Conservation (phyloP, 2,888 invertebrate species). For the Phaonia tiefii region DNA sequence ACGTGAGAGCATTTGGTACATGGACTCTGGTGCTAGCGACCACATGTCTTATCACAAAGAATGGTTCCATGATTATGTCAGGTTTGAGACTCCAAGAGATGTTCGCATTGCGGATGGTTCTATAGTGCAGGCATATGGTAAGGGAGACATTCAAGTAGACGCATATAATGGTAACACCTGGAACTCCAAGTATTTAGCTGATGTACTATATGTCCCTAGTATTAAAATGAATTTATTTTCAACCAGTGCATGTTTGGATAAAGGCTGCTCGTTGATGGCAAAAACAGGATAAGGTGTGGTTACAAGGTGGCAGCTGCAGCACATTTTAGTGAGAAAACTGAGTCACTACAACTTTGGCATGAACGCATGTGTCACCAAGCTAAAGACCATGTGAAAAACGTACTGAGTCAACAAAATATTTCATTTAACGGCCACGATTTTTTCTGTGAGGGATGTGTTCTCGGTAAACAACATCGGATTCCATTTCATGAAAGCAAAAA, state of each 20-base stretch:
- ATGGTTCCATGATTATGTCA: neutral
- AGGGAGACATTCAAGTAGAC: neutral
- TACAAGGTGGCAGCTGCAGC: no score
- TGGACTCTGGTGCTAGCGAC: constrained; percentile 28
- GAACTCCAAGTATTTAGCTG: neutral
- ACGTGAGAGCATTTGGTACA: constrained; percentile 24
- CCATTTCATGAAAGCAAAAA: constrained; percentile 58
- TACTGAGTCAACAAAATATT: constrained; percentile 62
- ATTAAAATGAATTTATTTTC: neutral
- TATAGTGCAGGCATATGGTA: neutral
- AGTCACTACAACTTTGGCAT: neutral
- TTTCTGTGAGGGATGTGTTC: constrained; percentile 68
- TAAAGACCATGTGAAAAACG: constrained; percentile 61
- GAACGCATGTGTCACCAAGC: constrained; percentile 69
- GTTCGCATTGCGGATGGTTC: neutral
- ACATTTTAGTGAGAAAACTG: no score
- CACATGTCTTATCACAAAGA: neutral
- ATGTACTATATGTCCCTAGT: neutral
- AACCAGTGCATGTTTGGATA: neutral
- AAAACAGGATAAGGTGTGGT: neutral
- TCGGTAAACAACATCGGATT: constrained; percentile 67
- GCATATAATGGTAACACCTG: neutral
- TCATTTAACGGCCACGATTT: constrained; percentile 52
- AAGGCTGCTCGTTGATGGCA: constrained; percentile 47
- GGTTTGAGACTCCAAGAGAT: neutral